A percentile compares a stretch with the other conserved stretches of the same genome.
These are phyloP conservation scores for Psittacula echo DNA, from an alignment of 2,797 vertebrate species.

Conservation along the genomic window DNA sequence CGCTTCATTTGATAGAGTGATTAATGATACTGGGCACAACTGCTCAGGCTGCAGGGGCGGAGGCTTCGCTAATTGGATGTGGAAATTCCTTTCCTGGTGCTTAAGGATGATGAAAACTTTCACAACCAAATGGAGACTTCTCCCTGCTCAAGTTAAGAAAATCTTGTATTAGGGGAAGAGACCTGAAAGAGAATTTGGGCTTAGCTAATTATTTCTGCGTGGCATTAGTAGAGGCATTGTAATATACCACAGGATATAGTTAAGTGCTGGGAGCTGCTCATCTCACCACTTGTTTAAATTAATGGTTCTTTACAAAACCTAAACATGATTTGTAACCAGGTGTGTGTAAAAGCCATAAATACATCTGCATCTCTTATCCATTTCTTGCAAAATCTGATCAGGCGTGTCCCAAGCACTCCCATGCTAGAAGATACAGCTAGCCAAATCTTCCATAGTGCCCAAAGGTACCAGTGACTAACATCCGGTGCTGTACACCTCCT, in stretches of 20 bases:
- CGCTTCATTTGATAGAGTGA: neutral
- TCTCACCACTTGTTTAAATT: neutral
- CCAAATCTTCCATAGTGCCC: neutral
- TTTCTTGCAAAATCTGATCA: neutral
- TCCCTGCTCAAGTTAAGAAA: neutral
- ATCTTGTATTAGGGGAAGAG: neutral
- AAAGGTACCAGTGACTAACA: neutral
- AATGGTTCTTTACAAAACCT: neutral
- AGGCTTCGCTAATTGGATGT: constrained; percentile 6
- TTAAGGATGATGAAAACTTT: neutral
- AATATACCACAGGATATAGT: neutral
- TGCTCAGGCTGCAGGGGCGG: neutral
- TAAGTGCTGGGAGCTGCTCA: neutral
- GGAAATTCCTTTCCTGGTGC: constrained; percentile 28
- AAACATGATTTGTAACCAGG: neutral
- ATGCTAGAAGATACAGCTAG: neutral
- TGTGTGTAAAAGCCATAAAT: neutral
- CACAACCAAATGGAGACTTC: neutral
- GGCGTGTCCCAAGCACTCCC: neutral
- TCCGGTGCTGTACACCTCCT: neutral
- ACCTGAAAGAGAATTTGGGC: neutral
- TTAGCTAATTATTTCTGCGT: neutral
- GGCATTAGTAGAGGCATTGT: neutral
- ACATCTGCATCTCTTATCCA: neutral
- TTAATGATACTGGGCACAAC: neutral